Base-by-base conservation (phyloP, 2,797 vertebrate species). In the Ispidina picta region DNA sequence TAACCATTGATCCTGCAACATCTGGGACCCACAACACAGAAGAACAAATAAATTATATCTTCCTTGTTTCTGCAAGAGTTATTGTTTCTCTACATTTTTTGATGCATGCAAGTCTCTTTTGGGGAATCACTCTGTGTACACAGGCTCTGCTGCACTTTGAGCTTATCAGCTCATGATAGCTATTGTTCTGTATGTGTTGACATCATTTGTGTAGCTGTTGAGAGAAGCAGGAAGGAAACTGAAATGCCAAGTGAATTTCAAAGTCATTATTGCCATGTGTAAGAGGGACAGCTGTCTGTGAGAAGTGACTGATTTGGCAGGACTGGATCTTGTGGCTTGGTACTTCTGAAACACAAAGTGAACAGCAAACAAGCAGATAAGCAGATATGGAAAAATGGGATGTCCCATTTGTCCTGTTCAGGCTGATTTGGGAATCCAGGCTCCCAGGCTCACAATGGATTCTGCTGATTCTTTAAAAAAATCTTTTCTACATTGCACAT, bases 171-270 rank as follows among this genome's bases (percentile, higher is more conserved):
- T 72, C 55, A 6, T 9, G 81, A 37, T 65, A 75, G 0, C 75
- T 83, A 29, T 94, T 95, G 90, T 93, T 91, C 44, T 66, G 33
- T 65, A 39, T 0, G 72, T 81, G 88, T 87, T 96, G 94, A 96
- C 94, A 86, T 85, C 51, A 22, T 65, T 78, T 91, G 86, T 91
- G 90, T 94, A 91, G 86, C 78, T 92, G 94, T 92, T 96, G 95
- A 95, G 93, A 86, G 92, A 91, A 64, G 63, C 88, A 93, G 96
- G 94, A 96, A 96, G 91, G 96, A 93, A 93, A 73, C 66, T 66
- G 86, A 91, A 90, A 87, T 65, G 75, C 72, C 65, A 66, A 89
- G 86, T 92, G 88, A 66, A 71, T 95, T 95, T 93, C 87, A 71
- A 94, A 92, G 89, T 81, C 0, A 23, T 91, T 94, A 68, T 89